These are phyloP conservation scores for Isichthys henryi DNA, from an alignment of 2,113 vertebrate species.

Conservation along the genomic window DNA sequence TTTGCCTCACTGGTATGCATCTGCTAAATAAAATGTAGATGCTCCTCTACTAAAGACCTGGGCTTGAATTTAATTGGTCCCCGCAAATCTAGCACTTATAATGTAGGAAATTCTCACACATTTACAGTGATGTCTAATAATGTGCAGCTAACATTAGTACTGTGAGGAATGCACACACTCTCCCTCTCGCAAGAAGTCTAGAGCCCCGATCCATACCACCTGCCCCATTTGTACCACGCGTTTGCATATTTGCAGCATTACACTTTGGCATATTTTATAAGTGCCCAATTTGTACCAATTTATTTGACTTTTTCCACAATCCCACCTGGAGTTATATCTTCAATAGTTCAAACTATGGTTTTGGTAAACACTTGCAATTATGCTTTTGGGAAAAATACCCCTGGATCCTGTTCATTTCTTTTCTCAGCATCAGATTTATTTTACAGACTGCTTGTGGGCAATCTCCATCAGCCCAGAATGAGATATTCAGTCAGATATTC, in stretches of 20 bases:
- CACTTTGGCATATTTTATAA: not conserved
- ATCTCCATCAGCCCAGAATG: not conserved
- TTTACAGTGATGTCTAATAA: not conserved
- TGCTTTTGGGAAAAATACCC: no score
- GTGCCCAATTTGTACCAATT: no score
- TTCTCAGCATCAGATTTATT: no score
- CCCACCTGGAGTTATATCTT: no score
- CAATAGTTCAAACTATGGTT: no score
- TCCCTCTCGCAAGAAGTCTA: not conserved
- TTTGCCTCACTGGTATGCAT: no score
- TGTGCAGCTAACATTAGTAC: not conserved
- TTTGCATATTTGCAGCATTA: not conserved
- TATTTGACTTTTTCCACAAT: no score
- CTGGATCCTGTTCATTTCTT: no score
- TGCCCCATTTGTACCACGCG: not conserved
- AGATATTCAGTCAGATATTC: not conserved
- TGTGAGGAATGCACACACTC: not conserved
- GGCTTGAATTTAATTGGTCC: not conserved
- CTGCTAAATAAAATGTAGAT: no score
- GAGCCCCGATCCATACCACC: not conserved
- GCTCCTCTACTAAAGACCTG: no score
- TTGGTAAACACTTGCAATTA: no score
- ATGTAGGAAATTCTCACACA: not conserved
- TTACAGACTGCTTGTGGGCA: no score
- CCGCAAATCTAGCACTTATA: not conserved